A percentile compares a stretch with the other conserved stretches of the same genome.
Conservation (phyloP, 2,113 vertebrate species). For the Oriolus oriolus region DNA sequence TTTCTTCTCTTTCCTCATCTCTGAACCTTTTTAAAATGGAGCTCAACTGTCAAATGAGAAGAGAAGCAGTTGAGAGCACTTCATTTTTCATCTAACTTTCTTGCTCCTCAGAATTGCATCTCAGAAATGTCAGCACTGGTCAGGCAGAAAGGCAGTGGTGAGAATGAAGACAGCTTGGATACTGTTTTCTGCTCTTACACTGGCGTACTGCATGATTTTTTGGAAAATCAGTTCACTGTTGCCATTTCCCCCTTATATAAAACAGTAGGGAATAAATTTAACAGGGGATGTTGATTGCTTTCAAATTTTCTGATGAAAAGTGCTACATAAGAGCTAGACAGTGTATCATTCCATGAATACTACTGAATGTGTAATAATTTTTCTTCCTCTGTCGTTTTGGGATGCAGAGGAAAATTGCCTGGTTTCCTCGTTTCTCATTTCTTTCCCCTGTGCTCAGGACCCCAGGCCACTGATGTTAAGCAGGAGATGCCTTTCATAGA, state of each 20-base stretch:
- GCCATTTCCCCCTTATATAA: background rate
- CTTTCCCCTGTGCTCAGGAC: background rate
- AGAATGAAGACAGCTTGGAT: background rate
- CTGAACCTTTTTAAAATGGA: background rate
- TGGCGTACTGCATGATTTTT: background rate
- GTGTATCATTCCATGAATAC: background rate
- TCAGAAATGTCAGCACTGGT: background rate
- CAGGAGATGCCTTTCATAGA: slow-evolving; percentile 12
- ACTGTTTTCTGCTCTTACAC: background rate
- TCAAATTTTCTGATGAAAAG: slow-evolving; percentile 6
- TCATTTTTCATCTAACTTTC: background rate
- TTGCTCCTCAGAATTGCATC: background rate
- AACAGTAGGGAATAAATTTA: slow-evolving; percentile 6
- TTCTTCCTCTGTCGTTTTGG: background rate
- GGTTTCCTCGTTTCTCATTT: background rate
- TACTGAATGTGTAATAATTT: background rate
- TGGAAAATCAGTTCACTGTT: background rate
- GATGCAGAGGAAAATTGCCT: background rate
- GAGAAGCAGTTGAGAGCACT: background rate
- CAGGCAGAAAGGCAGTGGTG: background rate
- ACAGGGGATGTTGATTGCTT: background rate
- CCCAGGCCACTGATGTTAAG: background rate
- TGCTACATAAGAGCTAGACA: background rate
- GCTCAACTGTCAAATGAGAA: background rate
- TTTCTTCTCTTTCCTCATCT: background rate